Conservation (phyloP, 92 coral and sea anemone species). For the Zoanthus gigantus region DNA sequence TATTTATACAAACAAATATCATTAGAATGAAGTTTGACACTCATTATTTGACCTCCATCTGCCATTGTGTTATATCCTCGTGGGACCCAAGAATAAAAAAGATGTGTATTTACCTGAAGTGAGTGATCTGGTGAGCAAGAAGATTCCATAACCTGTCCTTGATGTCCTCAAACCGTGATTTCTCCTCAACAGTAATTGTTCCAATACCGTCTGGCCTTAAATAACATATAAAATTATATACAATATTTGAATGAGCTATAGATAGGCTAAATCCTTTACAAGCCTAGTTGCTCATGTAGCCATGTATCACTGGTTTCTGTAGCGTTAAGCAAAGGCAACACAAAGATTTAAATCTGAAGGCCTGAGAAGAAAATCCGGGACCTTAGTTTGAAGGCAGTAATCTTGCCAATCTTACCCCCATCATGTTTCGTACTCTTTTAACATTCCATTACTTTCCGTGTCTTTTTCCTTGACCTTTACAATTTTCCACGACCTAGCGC, state of each 20-base stretch:
- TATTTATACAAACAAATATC: no score
- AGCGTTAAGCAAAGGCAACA: not conserved
- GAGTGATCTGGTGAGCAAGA: slow-evolving; percentile 88
- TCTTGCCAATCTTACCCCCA: not conserved
- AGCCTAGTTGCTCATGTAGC: no score
- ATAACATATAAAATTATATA: not conserved
- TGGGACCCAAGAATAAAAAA: no score
- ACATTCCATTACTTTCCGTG: no score
- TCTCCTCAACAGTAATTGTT: slow-evolving; percentile 90
- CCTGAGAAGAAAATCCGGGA: not conserved
- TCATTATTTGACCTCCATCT: no score
- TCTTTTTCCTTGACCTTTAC: no score
- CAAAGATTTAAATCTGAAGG: not conserved
- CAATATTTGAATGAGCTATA: no score
- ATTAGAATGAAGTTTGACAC: no score
- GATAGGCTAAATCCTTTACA: no score
- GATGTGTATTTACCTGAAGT: slow-evolving; percentile 72
- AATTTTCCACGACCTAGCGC: no score
- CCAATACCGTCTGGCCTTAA: slow-evolving; percentile 95
- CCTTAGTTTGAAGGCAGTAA: not conserved
- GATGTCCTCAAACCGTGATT: slow-evolving; percentile 88
- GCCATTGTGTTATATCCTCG: no score
- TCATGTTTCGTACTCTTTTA: not conserved
- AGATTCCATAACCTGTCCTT: slow-evolving; percentile 96
- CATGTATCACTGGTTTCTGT: not conserved